Evolutionary conservation across 2,888 invertebrate genomes (phyloP).

Genomic region (Epinotia bilunana): DNA sequence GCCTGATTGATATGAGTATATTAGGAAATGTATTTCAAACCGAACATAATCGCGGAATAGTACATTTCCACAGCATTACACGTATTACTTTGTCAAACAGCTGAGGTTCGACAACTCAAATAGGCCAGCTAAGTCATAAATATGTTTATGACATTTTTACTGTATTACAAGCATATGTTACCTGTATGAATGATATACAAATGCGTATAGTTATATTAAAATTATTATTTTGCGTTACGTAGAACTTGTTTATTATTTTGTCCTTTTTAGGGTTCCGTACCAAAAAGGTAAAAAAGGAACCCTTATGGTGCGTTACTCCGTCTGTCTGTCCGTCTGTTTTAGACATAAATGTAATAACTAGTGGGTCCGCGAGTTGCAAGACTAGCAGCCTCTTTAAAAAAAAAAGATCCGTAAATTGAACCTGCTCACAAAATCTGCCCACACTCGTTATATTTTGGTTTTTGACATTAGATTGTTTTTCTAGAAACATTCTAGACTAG

Average conservation of each 20-base stretch:
- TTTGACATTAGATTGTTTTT: no score
- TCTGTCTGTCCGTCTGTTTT: no score
- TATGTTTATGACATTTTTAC: conserved; percentile 16
- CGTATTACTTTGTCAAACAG: conserved; percentile 10
- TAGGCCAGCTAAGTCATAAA: conserved; percentile 9
- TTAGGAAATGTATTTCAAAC: conserved; percentile 11
- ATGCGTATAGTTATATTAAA: background rate
- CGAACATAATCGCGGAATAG: conserved; percentile 10
- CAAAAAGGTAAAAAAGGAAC: no score
- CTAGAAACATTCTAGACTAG: no score
- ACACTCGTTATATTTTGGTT: no score
- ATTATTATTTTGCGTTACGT: background rate
- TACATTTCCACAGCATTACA: conserved; percentile 16
- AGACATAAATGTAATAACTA: no score
- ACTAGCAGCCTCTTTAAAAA: no score
- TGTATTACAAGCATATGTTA: conserved; percentile 6
- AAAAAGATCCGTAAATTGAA: no score
- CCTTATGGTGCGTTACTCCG: no score
- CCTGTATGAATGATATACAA: background rate
- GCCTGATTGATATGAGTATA: background rate
- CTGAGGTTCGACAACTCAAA: conserved; percentile 4
- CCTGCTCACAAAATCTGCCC: no score
- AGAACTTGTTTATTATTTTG: background rate
- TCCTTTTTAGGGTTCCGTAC: no score
- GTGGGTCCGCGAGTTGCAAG: no score